Conservation (phyloP, 2,797 vertebrate genomes). For the Chiloscyllium punctatum region DNA sequence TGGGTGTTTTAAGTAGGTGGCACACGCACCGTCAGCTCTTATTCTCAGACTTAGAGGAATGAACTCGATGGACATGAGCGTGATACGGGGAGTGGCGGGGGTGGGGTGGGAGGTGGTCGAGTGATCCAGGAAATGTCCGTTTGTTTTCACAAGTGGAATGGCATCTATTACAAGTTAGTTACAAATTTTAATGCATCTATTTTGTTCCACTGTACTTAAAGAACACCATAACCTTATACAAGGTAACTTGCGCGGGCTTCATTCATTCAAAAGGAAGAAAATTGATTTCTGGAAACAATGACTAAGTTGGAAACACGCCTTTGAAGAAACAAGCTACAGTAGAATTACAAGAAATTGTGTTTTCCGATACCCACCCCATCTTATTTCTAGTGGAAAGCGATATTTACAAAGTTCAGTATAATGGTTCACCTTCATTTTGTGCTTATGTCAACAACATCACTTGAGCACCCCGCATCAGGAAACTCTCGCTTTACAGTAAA, state of each 20-base stretch:
- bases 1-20: not conserved
- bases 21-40: not conserved
- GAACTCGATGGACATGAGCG: not conserved
- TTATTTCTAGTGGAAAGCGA: not conserved
- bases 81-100: not conserved
- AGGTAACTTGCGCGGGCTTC: not conserved
- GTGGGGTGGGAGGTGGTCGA: too few relatives aligned
- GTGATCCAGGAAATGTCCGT: not conserved
- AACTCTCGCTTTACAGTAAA: not conserved
- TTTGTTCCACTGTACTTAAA: not conserved
- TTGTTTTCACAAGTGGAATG: not conserved
- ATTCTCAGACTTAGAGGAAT: not conserved
- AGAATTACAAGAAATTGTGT: not conserved
- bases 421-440: not conserved
- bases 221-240: not conserved
- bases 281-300: not conserved
- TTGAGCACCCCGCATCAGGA: not conserved
- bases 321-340: not conserved
- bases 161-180: not conserved
- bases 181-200: not conserved
- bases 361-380: not conserved
- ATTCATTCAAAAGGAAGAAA: not conserved
- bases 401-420: not conserved
- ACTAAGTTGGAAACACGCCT: not conserved
- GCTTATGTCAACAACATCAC: not conserved